These are phyloP conservation scores for Dermatophagoides farinae DNA, from an alignment of 1,140 invertebrate species.

Conservation along the genomic window DNA sequence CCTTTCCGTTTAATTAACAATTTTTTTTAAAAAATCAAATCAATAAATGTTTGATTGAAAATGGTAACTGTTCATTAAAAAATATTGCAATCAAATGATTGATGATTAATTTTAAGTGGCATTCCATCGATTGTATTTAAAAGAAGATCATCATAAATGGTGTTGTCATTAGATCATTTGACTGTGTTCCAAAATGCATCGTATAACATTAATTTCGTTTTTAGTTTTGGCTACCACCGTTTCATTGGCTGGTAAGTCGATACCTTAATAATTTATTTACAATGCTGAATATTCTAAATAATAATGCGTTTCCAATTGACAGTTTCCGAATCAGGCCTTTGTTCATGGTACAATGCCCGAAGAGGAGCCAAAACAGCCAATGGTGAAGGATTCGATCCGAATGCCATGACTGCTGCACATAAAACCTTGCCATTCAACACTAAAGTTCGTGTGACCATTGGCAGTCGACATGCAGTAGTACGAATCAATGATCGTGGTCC, in stretches of 20 bases:
- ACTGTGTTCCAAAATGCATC: not conserved
- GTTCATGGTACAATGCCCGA: not conserved
- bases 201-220: not conserved
- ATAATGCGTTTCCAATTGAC: not conserved
- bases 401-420: constrained; percentile 5
- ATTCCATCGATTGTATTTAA: no score
- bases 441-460: not conserved
- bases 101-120: no score
- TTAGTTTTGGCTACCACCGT: not conserved
- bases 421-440: constrained; percentile 10
- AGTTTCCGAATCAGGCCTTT: not conserved
- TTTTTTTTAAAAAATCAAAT: no score
- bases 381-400: not conserved
- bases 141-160: no score
- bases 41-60: no score
- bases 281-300: not conserved
- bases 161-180: no score
- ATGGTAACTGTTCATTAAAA: no score
- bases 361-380: constrained; percentile 1
- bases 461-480: not conserved
- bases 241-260: not conserved
- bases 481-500: constrained; percentile 10
- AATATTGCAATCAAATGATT: no score
- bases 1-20: no score
- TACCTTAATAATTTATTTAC: not conserved